phyloP scores from a whole-genome alignment of 2,797 vertebrate species.

The Staurois parvus region DNA sequence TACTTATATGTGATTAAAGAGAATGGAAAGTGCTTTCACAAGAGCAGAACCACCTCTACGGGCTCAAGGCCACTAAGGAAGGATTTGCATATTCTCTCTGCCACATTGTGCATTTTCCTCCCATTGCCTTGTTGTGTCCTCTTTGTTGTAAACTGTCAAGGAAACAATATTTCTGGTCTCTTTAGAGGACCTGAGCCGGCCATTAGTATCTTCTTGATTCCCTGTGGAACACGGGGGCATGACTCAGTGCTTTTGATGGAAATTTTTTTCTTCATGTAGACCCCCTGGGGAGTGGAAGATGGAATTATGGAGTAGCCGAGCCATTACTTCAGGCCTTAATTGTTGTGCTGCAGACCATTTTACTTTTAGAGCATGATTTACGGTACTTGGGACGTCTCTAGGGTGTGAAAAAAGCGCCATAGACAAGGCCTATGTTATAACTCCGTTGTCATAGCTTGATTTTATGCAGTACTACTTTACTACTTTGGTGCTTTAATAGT shows the following conservation, averaged over 20 bases:
- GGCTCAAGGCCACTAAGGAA: conserved; percentile 7
- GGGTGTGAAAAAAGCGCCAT: neutral
- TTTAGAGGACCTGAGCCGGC: neutral
- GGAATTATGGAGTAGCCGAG: neutral
- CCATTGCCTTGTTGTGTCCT: neutral
- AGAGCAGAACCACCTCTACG: neutral
- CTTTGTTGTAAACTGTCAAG: neutral
- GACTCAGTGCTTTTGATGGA: conserved; percentile 12
- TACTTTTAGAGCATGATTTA: neutral
- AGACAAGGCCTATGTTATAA: neutral
- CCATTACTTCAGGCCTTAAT: neutral
- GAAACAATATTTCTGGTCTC: neutral
- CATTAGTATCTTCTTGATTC: conserved; percentile 20
- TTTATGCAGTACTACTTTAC: neutral
- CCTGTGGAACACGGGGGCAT: conserved; percentile 6
- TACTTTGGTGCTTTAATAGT: neutral
- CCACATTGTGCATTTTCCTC: neutral
- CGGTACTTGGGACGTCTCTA: neutral
- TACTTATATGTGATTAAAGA: neutral
- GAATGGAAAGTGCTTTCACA: neutral
- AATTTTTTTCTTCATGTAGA: neutral
- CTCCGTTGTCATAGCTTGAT: neutral
- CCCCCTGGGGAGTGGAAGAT: neutral
- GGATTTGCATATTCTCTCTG: neutral
- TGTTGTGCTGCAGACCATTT: neutral